phyloP scores from a whole-genome alignment of 2,113 vertebrate species.

The Brachypteracias leptosomus region DNA sequence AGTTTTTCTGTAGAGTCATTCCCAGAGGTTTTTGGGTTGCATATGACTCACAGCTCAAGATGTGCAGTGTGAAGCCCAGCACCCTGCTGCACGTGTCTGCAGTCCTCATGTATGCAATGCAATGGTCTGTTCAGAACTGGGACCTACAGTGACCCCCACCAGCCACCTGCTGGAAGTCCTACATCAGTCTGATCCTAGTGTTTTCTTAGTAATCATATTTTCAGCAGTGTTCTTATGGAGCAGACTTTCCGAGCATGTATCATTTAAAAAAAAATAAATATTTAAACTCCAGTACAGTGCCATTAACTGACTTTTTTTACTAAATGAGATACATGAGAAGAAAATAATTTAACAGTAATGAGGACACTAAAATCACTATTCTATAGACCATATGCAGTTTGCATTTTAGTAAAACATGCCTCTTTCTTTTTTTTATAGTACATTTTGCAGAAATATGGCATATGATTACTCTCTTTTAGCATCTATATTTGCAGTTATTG shows the following conservation, averaged over 20 bases:
- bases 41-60: background rate
- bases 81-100: rapidly evolving
- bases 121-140: background rate
- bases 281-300: background rate
- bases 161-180: background rate
- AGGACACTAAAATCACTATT: background rate
- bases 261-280: background rate
- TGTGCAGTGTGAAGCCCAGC: rapidly evolving
- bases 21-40: background rate
- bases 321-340: background rate
- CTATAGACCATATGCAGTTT: background rate
- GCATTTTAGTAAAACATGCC: background rate
- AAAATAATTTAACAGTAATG: background rate
- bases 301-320: background rate
- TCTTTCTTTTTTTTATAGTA: background rate
- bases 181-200: background rate
- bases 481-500: background rate
- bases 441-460: background rate
- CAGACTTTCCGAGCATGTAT: background rate
- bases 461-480: background rate
- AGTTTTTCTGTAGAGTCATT: background rate
- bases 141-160: background rate
- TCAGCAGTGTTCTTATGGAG: background rate
- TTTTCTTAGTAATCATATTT: background rate
- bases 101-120: background rate